A percentile compares a stretch with the other conserved stretches of the same genome.
These are phyloP conservation scores for Nylanderia fulva DNA, from an alignment of 1,140 invertebrate species.

Conservation along the genomic window DNA sequence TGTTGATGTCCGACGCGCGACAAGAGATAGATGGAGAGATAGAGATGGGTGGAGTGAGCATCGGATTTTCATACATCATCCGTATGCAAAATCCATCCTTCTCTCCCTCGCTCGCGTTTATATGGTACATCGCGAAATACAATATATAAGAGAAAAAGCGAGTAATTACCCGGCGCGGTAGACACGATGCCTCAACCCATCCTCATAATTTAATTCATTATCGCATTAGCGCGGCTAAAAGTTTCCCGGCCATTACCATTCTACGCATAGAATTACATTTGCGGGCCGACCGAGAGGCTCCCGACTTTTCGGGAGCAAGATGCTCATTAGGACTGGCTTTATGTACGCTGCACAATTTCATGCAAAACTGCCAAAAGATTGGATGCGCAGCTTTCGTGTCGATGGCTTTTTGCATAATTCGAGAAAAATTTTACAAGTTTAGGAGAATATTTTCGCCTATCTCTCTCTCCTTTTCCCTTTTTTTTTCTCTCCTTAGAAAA, in stretches of 20 bases:
- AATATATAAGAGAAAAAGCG: conserved; percentile 41
- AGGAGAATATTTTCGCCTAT: background rate
- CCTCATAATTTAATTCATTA: conserved; percentile 59
- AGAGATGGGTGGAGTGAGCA: too few species aligned
- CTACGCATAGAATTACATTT: conserved; percentile 51
- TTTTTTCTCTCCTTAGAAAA: too few species aligned
- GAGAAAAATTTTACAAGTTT: background rate
- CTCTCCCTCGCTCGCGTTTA: background rate
- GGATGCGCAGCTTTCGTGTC: background rate
- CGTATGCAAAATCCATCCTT: conserved; percentile 9
- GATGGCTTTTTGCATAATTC: background rate
- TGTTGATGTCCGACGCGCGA: background rate
- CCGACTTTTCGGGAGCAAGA: conserved; percentile 34
- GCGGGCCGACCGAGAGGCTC: conserved; percentile 14
- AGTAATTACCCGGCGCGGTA: conserved; percentile 43
- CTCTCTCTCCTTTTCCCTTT: too few species aligned
- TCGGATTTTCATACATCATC: conserved; percentile 49
- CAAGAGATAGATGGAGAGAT: too few species aligned
- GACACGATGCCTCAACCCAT: conserved; percentile 46
- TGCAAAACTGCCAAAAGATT: conserved; percentile 35
- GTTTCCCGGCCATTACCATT: conserved; percentile 58
- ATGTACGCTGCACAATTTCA: conserved; percentile 26
- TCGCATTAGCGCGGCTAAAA: conserved; percentile 53
- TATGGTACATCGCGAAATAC: conserved; percentile 37
- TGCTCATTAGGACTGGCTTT: conserved; percentile 40